Evolutionary conservation across 2,113 vertebrate genomes (phyloP), one percentile per base, ranked within the genome.

Genomic region (Nothobranchius kuhntae): DNA sequence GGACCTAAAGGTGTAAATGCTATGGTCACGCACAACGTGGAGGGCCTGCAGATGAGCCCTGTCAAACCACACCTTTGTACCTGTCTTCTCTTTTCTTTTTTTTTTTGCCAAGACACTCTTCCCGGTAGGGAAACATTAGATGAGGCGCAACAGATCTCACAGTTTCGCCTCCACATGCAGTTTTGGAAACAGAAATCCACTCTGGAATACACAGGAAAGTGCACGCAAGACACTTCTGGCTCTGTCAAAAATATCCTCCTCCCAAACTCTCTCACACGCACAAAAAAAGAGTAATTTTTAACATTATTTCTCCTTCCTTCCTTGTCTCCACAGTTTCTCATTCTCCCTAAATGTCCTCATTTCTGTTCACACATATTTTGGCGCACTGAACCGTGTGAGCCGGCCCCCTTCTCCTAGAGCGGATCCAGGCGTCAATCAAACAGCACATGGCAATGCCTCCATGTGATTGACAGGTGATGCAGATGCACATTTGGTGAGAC

Each of bases 301-400:
- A 76, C 53, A 12, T 75, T 44, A 50, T 68, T 75, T 40, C 26
- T n/a, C 17, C 61, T 26, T 45, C 26, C 61, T 26, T 40, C 40
- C 50, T 69, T 58, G 40, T 67, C 77, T 76, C 83, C 78, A 75
- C 80, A 78, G 80, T 66, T 85, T 82, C 71, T 67, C 63, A 50
- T 71, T 78, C 66, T 77, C 47, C 76, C 66, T 83, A 81, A 87
- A 83, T 87, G 83, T 87, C 79, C 81, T 84, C 56, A 40, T 87
- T 88, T 82, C 75, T 81, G 71, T 89, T 89, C 85, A 81, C 87
- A 89, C 89, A 77, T 89, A 87, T 85, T 86, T 83, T 88, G 87
- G 89, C 84, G 57, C 83, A 75, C 71, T 73, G 73, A 80, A 80
- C 82, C 62, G 55, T 80, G 82, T 68, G 75, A 86, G 76, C 74